These are phyloP conservation scores for Lordiphosa collinella DNA, from an alignment of 1,140 invertebrate genomes.

Conservation along the genomic window DNA sequence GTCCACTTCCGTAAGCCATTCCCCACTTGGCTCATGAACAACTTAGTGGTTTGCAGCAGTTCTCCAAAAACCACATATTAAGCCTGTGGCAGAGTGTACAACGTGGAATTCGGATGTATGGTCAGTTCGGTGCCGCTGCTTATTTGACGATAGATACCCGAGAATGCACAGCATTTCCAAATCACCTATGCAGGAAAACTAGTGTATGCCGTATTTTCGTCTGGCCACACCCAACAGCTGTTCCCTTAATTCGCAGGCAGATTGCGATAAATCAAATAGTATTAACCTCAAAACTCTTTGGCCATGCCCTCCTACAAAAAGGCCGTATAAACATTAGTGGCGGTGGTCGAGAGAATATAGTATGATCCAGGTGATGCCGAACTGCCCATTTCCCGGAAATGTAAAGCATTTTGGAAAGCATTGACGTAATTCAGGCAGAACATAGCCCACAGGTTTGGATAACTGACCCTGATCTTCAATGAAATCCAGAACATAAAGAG, in stretches of 20 bases:
- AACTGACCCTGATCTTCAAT: slow-evolving; percentile 90
- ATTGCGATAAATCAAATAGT: slow-evolving; percentile 94
- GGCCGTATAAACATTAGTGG: slow-evolving; percentile 93
- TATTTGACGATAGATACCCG: slow-evolving; percentile 91
- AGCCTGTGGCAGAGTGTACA: slow-evolving; percentile 91
- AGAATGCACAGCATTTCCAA: slow-evolving; percentile 88
- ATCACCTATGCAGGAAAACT: slow-evolving; percentile 87
- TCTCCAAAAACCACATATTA: slow-evolving; percentile 93
- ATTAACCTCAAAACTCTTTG: slow-evolving; percentile 91
- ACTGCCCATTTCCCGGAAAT: slow-evolving; percentile 89
- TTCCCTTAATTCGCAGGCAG: slow-evolving; percentile 89
- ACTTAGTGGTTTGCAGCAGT: slow-evolving; percentile 89
- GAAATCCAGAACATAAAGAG: slow-evolving; percentile 92
- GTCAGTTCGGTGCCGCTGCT: slow-evolving; percentile 89
- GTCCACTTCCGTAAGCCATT: slow-evolving; percentile 95
- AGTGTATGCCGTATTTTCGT: slow-evolving; percentile 84
- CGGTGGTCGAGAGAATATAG: slow-evolving; percentile 88
- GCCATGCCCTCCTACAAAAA: slow-evolving; percentile 86
- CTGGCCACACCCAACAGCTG: slow-evolving; percentile 87
- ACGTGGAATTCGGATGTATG: slow-evolving; percentile 94
- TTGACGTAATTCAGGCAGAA: slow-evolving; percentile 95
- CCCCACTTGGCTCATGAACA: slow-evolving; percentile 93
- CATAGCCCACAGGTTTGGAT: slow-evolving; percentile 89
- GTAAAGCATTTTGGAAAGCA: slow-evolving; percentile 93
- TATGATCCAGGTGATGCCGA: slow-evolving; percentile 94